Evolutionary conservation across 2,888 invertebrate species (phyloP), one percentile per base, ranked within the genome.

Genomic region (Megastigmus dorsalis): DNA sequence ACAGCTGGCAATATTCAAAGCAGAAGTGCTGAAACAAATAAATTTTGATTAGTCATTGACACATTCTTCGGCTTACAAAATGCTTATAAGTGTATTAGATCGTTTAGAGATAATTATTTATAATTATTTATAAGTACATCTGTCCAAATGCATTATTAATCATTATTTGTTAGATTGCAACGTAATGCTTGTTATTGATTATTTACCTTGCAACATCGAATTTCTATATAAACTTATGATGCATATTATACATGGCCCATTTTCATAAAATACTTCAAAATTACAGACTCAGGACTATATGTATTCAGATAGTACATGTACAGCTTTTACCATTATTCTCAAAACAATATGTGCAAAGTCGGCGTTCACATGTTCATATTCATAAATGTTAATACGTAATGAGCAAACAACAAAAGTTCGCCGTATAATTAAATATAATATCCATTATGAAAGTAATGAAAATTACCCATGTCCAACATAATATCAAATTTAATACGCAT

Each of bases 371-470:
- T 36, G 0, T 36, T 45, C 7, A 15, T 23, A 30, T 4, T 36
- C 5, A 67, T 33, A 23, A 67, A 67, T 57, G 26, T 15, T 15
- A 67, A 55, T 36, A 26, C 4, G 28, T 48, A 62, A 62, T 20
- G 6, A 43, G 36, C 36, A 30, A 41, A 52, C 36, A 23, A n/a
- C 20, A 28, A 41, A 7, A 55, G 10, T 1, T 1, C 13, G 33
- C 33, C 13, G 41, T 57, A 28, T 50, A 65, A 65, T 38, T 57
- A 71, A 65, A 55, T 50, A 57, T 48, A 55, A 57, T 48, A 55
- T 57, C 43, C 62, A 62, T 70, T 23, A 36, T 54, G 26, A 43
- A 62, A 38, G 50, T 62, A 52, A 63, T 33, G 54, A 69, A 69
- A 69, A 69, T 60, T 30, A 38, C 36, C 30, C 33, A 10, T n/a